Evolutionary conservation across 2,797 vertebrate species (phyloP).

Genomic region (Neosalanx taihuensis): DNA sequence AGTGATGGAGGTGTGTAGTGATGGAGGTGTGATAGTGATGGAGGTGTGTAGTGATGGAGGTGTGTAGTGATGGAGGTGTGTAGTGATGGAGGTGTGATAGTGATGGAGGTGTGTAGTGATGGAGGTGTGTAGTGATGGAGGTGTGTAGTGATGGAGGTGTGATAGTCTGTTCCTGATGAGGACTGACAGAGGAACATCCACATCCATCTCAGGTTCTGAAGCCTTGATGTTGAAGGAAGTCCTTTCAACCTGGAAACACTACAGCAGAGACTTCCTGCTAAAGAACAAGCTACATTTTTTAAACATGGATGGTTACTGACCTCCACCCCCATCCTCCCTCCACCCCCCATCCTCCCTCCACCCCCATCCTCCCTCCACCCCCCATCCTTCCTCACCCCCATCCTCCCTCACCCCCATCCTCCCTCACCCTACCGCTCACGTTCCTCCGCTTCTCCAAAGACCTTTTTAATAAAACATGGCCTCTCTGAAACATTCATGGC

Average conservation of each 20-base stretch:
- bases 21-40: no score
- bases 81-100: no score
- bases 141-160: no score
- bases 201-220: neutral
- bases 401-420: neutral
- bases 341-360: no score
- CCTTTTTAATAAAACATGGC: slow-evolving; percentile 68
- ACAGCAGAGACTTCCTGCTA: neutral
- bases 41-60: no score
- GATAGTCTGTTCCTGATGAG: neutral
- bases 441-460: slow-evolving; percentile 50
- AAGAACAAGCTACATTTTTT: slow-evolving; percentile 4
- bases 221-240: no score
- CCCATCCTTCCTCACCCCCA: no score
- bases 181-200: neutral
- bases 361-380: no score
- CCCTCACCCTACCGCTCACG: slow-evolving; percentile 25
- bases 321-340: neutral
- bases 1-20: no score
- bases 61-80: no score
- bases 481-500: slow-evolving; percentile 65
- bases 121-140: no score
- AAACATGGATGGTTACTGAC: slow-evolving; percentile 47
- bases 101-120: no score
- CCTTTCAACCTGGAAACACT: neutral